Evolutionary conservation across 2,797 vertebrate species (phyloP).

Genomic region (Rhodeus uyekii): DNA sequence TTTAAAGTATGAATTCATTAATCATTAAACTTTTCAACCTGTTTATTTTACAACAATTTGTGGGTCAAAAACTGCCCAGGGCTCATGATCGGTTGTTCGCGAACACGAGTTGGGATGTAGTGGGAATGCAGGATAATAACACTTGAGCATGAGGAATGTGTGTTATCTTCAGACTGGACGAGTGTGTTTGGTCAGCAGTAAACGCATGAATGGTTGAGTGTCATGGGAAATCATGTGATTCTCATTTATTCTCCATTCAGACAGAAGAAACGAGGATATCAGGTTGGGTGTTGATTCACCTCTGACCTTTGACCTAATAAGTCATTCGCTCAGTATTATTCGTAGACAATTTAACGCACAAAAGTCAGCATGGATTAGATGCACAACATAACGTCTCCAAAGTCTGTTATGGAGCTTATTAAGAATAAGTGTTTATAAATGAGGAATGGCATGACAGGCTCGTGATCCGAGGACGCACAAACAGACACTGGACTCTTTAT

Average conservation of each 20-base stretch:
- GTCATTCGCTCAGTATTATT: background rate
- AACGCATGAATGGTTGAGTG: slow-evolving; percentile 23
- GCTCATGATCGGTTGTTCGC: background rate
- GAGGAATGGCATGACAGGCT: background rate
- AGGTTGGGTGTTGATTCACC: background rate
- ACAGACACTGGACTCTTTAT: background rate
- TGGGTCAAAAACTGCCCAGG: background rate
- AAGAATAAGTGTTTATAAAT: background rate
- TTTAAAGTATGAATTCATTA: background rate
- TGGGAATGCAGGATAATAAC: background rate
- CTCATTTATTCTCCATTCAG: slow-evolving; percentile 8
- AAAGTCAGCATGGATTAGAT: background rate
- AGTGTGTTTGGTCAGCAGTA: slow-evolving; percentile 48
- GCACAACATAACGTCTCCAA: background rate
- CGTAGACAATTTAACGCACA: background rate
- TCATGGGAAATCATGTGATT: slow-evolving; percentile 39
- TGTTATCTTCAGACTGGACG: slow-evolving; percentile 30
- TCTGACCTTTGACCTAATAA: background rate
- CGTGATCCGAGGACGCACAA: background rate
- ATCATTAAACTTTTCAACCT: background rate
- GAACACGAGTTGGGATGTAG: background rate
- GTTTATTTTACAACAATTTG: background rate
- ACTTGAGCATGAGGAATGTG: slow-evolving; percentile 31
- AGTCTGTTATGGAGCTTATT: background rate
- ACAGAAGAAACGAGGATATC: background rate